Percentiles rank a stretch among this genome's conserved stretches.
Evolutionary conservation across 2,113 vertebrate genomes (phyloP).

Genomic region (Chlorocebus sabaeus): DNA sequence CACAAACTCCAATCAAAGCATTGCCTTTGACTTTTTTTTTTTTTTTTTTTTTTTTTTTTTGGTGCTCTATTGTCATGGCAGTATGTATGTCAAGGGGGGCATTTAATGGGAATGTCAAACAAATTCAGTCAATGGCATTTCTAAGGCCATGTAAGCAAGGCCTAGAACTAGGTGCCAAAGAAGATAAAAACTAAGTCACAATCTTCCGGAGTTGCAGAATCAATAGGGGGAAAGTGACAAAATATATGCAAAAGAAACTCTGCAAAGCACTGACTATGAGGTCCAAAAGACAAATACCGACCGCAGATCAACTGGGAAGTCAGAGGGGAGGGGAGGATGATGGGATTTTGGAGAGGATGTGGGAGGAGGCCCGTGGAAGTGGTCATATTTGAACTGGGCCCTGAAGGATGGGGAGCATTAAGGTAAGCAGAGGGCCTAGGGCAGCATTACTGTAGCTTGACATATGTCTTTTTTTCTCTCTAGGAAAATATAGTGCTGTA

Average conservation of each 20-base stretch:
- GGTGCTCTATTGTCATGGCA: background rate
- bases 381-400: background rate
- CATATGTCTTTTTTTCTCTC: background rate
- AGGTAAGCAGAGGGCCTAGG: background rate
- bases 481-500: slow-evolving; percentile 95
- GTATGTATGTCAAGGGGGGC: background rate
- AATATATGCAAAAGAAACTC: background rate
- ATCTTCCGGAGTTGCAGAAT: background rate
- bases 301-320: background rate
- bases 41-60: too few relatives aligned
- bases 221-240: background rate
- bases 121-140: background rate
- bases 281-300: background rate
- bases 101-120: background rate
- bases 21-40: background rate
- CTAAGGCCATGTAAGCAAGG: background rate
- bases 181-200: background rate
- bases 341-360: background rate
- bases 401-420: background rate
- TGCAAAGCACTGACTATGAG: background rate
- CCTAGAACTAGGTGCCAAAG: background rate
- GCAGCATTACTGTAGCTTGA: background rate
- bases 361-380: background rate
- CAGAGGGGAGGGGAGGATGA: background rate
- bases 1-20: background rate